These are phyloP conservation scores for Tragelaphus oryx DNA, from an alignment of 2,797 vertebrate genomes.

Conservation along the genomic window DNA sequence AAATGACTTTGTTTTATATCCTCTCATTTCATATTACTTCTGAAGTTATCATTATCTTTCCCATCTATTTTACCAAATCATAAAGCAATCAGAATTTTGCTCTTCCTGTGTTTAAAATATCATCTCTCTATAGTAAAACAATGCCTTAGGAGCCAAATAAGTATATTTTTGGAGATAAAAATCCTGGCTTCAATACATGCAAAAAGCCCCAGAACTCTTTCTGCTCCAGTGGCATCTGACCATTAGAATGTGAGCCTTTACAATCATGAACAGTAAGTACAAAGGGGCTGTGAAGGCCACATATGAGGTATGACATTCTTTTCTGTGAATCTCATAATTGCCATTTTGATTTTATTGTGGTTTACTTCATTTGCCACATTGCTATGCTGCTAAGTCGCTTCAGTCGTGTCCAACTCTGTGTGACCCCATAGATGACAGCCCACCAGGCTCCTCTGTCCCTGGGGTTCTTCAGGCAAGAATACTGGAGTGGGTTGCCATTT, in stretches of 20 bases:
- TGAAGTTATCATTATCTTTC: neutral
- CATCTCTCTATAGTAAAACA: neutral
- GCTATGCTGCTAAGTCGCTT: too few species aligned
- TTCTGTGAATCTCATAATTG: neutral
- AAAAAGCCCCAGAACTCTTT: neutral
- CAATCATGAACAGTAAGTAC: neutral
- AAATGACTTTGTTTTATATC: neutral
- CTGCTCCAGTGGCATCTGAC: neutral
- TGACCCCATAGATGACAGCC: too few species aligned
- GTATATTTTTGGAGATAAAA: neutral
- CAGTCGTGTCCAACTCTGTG: too few species aligned
- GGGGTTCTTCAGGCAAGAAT: too few species aligned
- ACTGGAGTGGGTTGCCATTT: too few species aligned
- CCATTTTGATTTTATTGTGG: neutral
- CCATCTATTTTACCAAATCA: neutral
- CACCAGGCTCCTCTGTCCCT: too few species aligned
- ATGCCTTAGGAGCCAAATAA: neutral
- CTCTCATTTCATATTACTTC: neutral
- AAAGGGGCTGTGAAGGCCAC: neutral
- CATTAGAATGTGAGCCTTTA: neutral
- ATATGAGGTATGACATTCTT: neutral
- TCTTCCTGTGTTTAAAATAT: constrained; percentile 9
- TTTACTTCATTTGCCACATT: neutral
- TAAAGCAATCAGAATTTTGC: neutral
- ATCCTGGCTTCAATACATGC: neutral